A percentile compares a stretch with the other conserved stretches of the same genome.
phyloP scores from a whole-genome alignment of 2,888 invertebrate species.

The Volucella zonaria region DNA sequence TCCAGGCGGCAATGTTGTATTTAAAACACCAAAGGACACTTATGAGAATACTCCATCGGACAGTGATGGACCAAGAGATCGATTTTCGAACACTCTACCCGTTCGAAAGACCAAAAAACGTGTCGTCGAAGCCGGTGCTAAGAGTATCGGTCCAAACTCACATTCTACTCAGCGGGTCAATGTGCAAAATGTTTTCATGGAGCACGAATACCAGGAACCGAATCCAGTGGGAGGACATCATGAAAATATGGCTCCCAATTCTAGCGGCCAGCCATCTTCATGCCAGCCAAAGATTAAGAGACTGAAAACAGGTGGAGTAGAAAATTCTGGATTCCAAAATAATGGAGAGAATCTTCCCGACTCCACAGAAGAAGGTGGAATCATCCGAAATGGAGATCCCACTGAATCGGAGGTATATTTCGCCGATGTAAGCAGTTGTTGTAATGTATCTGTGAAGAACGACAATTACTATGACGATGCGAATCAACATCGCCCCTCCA shows the following conservation, averaged over 20 bases:
- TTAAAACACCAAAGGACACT: slow-evolving; percentile 82
- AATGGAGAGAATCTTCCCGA: slow-evolving; percentile 83
- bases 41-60: slow-evolving; percentile 85
- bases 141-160: slow-evolving; percentile 80
- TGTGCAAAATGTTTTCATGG: slow-evolving; percentile 83
- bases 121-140: slow-evolving; percentile 82
- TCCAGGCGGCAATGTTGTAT: slow-evolving; percentile 70
- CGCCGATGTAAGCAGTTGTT: slow-evolving; percentile 93
- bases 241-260: slow-evolving; percentile 75
- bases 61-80: slow-evolving; percentile 81
- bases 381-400: slow-evolving; percentile 83
- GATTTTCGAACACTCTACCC: slow-evolving; percentile 84
- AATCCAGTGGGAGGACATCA: slow-evolving; percentile 75
- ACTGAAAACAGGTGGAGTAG: slow-evolving; percentile 86
- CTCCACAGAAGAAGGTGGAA: slow-evolving; percentile 72
- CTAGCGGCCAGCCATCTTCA: slow-evolving; percentile 73
- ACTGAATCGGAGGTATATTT: slow-evolving; percentile 93
- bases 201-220: slow-evolving; percentile 81
- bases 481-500: slow-evolving; percentile 73
- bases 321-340: slow-evolving; percentile 90
- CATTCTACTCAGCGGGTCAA: slow-evolving; percentile 80
- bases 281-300: slow-evolving; percentile 72
- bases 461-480: slow-evolving; percentile 82
- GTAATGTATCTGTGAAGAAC: slow-evolving; percentile 88
- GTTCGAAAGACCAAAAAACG: slow-evolving; percentile 85